phyloP scores from a whole-genome alignment of 1,140 invertebrate species.

The Bombus impatiens region DNA sequence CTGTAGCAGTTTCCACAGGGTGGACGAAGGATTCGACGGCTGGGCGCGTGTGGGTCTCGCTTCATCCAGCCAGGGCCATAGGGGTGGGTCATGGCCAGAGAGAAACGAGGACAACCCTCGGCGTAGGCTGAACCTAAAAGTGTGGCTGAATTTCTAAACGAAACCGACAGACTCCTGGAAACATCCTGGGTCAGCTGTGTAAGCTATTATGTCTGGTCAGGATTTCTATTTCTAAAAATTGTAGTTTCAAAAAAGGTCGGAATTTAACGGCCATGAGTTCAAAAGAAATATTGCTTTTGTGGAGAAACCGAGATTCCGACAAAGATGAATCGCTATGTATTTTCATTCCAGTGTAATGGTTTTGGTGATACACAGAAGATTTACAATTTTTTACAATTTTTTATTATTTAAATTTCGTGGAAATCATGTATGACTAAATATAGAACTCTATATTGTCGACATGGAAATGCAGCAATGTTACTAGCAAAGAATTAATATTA shows the following conservation, averaged over 20 bases:
- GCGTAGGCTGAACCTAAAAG: constrained; percentile 36
- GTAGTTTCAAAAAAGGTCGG: not conserved
- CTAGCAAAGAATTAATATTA: too few relatives aligned
- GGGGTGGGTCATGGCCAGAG: constrained; percentile 79
- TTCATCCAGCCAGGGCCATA: constrained; percentile 48
- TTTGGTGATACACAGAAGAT: not conserved
- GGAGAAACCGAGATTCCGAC: not conserved
- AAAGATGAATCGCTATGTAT: not conserved
- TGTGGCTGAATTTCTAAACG: constrained; percentile 29
- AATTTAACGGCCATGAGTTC: not conserved
- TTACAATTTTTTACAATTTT: not conserved
- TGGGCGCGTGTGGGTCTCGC: constrained; percentile 19
- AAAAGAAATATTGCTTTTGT: not conserved
- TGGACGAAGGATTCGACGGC: not conserved
- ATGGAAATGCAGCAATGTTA: too few relatives aligned
- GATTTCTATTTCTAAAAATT: constrained; percentile 34
- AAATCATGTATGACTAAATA: too few relatives aligned
- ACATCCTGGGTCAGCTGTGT: constrained; percentile 25
- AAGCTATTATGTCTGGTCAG: not conserved
- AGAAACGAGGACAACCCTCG: constrained; percentile 76
- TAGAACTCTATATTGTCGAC: too few relatives aligned
- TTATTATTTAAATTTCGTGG: too few relatives aligned
- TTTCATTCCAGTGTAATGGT: not conserved
- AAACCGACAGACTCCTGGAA: not conserved
- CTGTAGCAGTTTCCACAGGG: not conserved